These are phyloP conservation scores for Ladona fulva DNA, from an alignment of 1,140 invertebrate genomes.

Conservation along the genomic window DNA sequence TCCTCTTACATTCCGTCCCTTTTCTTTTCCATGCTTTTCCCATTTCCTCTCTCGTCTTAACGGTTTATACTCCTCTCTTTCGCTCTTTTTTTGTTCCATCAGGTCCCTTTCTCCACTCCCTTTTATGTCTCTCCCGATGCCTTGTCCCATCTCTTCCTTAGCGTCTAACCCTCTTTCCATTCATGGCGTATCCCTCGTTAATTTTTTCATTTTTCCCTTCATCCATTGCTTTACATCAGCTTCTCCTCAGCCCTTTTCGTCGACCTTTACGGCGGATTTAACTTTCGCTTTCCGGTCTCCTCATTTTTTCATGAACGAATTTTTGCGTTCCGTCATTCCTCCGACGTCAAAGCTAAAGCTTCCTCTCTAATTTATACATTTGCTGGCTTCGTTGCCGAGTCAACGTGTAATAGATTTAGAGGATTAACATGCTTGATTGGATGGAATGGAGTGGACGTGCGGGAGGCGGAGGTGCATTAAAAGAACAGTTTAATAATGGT, in stretches of 20 bases:
- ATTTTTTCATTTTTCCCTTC: not conserved
- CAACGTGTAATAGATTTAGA: no score
- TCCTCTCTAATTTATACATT: no score
- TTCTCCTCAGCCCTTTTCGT: not conserved
- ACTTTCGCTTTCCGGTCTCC: not conserved
- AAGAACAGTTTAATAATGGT: no score
- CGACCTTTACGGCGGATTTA: not conserved
- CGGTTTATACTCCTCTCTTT: not conserved
- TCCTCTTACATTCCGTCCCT: not conserved
- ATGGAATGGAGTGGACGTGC: no score
- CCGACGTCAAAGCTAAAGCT: no score
- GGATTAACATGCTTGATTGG: no score
- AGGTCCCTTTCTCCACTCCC: not conserved
- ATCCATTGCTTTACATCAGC: not conserved
- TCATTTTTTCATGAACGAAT: not conserved
- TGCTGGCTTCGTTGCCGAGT: no score
- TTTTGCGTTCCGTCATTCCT: not conserved
- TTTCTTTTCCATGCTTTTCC: not conserved
- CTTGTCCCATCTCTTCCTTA: not conserved
- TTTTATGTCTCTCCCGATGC: not conserved
- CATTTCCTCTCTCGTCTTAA: not conserved
- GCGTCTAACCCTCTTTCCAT: not conserved
- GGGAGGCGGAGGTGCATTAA: no score
- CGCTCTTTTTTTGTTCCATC: not conserved
- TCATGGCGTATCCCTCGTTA: not conserved